Evolutionary conservation across 2,888 invertebrate genomes (phyloP).

Genomic region (Ormyrus rosae): DNA sequence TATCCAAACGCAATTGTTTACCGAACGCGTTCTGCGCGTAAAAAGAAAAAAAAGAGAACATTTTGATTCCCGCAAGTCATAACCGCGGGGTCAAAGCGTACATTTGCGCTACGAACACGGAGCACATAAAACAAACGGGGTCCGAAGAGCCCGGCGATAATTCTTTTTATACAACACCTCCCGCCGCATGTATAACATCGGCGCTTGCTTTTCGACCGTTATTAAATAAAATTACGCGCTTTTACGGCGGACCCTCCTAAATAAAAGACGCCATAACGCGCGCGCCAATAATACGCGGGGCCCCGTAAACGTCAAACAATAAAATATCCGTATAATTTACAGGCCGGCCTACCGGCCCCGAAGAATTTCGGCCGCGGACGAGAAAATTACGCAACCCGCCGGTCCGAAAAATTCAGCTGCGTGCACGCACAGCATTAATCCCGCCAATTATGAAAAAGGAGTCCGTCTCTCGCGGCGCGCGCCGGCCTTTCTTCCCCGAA

Average conservation of each 20-base stretch:
- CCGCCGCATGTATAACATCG: background rate
- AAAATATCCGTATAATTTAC: conserved; percentile 51
- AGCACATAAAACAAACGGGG: background rate
- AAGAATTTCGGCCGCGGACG: conserved; percentile 6
- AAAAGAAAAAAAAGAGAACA: too few relatives aligned
- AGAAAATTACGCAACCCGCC: background rate
- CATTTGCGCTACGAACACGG: conserved; percentile 5
- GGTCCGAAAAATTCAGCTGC: conserved; percentile 8
- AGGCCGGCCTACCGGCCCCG: background rate
- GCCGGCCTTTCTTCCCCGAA: conserved; percentile 27
- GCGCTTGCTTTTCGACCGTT: conserved; percentile 18
- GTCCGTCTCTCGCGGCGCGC: conserved; percentile 12
- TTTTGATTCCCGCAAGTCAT: too few relatives aligned
- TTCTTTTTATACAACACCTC: conserved; percentile 27
- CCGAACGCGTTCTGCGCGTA: too few relatives aligned
- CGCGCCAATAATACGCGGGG: conserved; percentile 20
- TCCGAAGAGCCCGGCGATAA: conserved; percentile 16
- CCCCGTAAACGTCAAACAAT: conserved; percentile 48
- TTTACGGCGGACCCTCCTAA: conserved; percentile 39
- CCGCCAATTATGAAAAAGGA: conserved; percentile 44
- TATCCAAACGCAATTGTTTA: too few relatives aligned
- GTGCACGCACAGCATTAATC: conserved; percentile 45
- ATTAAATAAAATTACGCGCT: conserved; percentile 46
- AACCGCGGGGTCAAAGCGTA: background rate
- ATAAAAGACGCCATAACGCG: conserved; percentile 39